These are phyloP conservation scores for Falco concolor DNA, from an alignment of 2,797 vertebrate species.

Conservation along the genomic window DNA sequence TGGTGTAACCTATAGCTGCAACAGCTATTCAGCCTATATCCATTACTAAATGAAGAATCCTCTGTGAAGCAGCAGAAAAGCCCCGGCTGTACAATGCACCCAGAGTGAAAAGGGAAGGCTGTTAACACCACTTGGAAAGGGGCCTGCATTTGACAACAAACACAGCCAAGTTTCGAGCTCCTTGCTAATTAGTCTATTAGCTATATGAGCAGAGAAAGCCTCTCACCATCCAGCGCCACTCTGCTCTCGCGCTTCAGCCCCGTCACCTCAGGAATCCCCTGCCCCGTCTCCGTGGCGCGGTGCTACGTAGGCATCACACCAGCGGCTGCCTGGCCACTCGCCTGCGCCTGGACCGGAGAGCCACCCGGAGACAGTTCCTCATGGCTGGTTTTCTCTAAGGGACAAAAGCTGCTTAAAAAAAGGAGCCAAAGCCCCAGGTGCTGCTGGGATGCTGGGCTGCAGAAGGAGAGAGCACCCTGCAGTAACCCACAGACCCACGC, in stretches of 20 bases:
- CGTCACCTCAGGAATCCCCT: slow-evolving; percentile 31
- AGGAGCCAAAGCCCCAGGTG: slow-evolving; percentile 6
- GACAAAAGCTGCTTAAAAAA: slow-evolving; percentile 11
- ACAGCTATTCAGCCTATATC: slow-evolving; percentile 39
- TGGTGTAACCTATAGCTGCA: slow-evolving; percentile 14
- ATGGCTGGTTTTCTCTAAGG: not conserved
- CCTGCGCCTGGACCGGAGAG: not conserved
- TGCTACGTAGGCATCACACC: slow-evolving; percentile 62
- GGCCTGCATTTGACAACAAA: slow-evolving; percentile 55
- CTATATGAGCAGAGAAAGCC: slow-evolving; percentile 20
- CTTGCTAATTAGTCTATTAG: slow-evolving; percentile 56
- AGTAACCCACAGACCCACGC: accelerated
- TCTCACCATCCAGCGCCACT: not conserved
- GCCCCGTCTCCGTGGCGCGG: not conserved
- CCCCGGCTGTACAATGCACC: not conserved
- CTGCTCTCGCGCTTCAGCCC: not conserved
- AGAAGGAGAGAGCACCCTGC: not conserved
- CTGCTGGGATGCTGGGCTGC: not conserved
- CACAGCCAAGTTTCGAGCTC: slow-evolving; percentile 30
- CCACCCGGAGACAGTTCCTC: slow-evolving; percentile 2
- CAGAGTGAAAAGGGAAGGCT: slow-evolving; percentile 24
- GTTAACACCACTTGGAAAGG: slow-evolving; percentile 53
- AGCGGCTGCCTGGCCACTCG: slow-evolving; percentile 9
- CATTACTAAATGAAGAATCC: slow-evolving; percentile 35
- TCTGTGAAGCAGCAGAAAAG: slow-evolving; percentile 30